phyloP scores from a whole-genome alignment of 1,140 invertebrate species.

The Drosophila baimaii region DNA sequence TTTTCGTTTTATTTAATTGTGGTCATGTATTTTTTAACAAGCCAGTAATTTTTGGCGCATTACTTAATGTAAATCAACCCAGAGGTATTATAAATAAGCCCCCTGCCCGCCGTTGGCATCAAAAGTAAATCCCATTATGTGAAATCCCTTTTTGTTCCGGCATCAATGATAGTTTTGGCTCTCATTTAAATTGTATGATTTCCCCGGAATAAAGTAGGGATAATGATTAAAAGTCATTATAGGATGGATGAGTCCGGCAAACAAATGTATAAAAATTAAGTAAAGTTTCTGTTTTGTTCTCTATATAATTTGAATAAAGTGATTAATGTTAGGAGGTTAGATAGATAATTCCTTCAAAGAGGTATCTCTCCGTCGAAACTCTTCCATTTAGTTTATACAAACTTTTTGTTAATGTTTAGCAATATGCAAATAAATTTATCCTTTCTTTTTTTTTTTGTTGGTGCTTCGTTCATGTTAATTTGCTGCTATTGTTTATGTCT shows the following conservation, averaged over 20 bases:
- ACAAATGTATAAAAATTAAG: neutral
- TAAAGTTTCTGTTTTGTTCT: neutral
- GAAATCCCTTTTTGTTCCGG: neutral
- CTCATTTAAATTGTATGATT: conserved; percentile 20
- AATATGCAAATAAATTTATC: conserved; percentile 41
- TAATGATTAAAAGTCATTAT: too few species aligned
- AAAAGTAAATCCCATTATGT: conserved; percentile 55
- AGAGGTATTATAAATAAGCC: conserved; percentile 47
- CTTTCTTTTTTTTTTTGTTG: conserved; percentile 6
- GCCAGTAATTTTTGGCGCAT: conserved; percentile 59
- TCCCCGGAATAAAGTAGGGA: neutral
- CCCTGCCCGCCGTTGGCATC: conserved; percentile 17
- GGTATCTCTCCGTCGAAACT: conserved; percentile 11
- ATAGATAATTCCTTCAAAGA: neutral
- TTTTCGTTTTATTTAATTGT: conserved; percentile 48
- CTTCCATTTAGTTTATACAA: neutral
- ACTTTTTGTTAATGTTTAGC: conserved; percentile 11
- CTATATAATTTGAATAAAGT: too few species aligned
- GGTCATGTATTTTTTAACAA: conserved; percentile 60
- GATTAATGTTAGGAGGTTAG: too few species aligned
- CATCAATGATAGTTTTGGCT: conserved; percentile 33
- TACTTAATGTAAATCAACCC: conserved; percentile 62
- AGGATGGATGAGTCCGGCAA: too few species aligned
- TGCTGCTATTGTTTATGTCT: conserved; percentile 44
- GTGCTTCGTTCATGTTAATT: conserved; percentile 59